Evolutionary conservation across 1,140 invertebrate species (phyloP).

Genomic region (Dendrolimus kikuchii): DNA sequence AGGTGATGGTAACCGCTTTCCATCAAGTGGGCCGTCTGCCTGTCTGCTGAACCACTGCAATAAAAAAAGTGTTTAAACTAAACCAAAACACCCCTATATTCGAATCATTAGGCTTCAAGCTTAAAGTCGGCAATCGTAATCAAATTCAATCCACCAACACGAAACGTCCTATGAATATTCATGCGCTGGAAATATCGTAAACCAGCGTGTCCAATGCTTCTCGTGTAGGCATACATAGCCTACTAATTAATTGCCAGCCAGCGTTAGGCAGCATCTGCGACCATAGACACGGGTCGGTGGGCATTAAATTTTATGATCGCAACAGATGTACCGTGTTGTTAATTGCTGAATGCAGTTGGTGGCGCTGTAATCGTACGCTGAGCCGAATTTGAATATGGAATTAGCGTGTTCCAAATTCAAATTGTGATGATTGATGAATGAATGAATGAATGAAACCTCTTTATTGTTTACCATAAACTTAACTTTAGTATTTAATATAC

Average conservation of each 20-base stretch:
- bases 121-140: conserved; percentile 9
- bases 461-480: no score
- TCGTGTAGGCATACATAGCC: conserved; percentile 39
- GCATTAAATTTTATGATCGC: conserved; percentile 57
- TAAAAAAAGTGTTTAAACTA: no score
- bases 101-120: no score
- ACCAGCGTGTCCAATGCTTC: conserved; percentile 42
- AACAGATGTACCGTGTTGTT: conserved; percentile 43
- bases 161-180: conserved; percentile 39
- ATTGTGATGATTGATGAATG: background rate
- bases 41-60: no score
- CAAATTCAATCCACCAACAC: conserved; percentile 29
- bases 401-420: conserved; percentile 1
- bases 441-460: background rate
- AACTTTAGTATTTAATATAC: no score
- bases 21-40: no score
- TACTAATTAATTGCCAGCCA: conserved; percentile 59
- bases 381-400: conserved; percentile 28
- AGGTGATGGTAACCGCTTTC: no score
- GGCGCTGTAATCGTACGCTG: conserved; percentile 20
- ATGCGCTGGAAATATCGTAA: conserved; percentile 38
- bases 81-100: no score
- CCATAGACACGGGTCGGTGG: conserved; percentile 34
- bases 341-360: conserved; percentile 36
- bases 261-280: conserved; percentile 42